phyloP scores from a whole-genome alignment of 2,888 invertebrate genomes.

The Athetis lepigone region DNA sequence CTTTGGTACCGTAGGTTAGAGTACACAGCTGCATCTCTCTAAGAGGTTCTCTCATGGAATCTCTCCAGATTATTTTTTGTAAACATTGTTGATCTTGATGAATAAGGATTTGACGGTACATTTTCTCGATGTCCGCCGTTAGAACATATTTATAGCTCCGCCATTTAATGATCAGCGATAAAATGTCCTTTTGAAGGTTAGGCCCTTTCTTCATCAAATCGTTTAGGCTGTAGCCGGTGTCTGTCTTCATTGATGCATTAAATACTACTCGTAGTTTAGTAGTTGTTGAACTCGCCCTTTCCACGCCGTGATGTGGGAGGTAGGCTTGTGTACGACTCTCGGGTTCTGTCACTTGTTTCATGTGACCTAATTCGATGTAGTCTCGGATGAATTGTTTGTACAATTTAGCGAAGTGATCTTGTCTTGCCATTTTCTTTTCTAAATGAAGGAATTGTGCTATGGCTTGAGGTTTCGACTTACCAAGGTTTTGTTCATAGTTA shows the following conservation, averaged over 20 bases:
- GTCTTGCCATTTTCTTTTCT: constrained; percentile 1
- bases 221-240: neutral
- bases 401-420: neutral
- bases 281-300: too few species aligned
- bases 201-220: constrained; percentile 3
- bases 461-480: neutral
- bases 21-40: constrained; percentile 4
- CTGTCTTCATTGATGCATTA: constrained; percentile 1
- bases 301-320: too few species aligned
- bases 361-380: neutral
- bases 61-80: neutral
- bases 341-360: neutral
- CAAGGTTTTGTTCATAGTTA: neutral
- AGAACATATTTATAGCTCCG: too few species aligned
- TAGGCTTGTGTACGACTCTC: too few species aligned
- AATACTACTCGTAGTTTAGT: too few species aligned
- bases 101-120: too few species aligned
- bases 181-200: neutral
- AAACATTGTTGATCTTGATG: neutral
- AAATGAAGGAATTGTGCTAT: neutral
- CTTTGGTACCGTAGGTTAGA: too few species aligned
- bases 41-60: neutral
- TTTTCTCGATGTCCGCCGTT: too few species aligned
- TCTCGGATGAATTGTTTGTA: neutral
- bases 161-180: neutral